Conservation (phyloP, 2,888 invertebrate genomes). For the Thecocarcelia acutangulata region DNA sequence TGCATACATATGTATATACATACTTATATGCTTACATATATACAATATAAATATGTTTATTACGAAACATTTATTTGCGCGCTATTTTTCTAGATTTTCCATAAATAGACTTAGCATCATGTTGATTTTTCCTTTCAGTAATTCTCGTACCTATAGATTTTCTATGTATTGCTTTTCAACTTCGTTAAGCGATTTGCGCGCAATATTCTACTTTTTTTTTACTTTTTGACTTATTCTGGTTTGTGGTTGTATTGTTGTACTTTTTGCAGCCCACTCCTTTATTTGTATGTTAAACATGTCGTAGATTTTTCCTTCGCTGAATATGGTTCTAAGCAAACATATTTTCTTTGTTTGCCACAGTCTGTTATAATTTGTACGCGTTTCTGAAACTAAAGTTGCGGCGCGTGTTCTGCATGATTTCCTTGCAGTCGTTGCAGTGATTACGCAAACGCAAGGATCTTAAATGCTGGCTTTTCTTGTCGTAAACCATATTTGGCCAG, state of each 20-base stretch:
- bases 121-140: slow-evolving; percentile 64
- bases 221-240: slow-evolving; percentile 17
- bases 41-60: neutral
- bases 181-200: slow-evolving; percentile 66
- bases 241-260: slow-evolving; percentile 24
- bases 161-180: slow-evolving; percentile 1
- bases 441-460: neutral
- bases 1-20: too few relatives aligned
- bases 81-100: slow-evolving; percentile 65
- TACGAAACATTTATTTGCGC: slow-evolving; percentile 35
- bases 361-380: neutral
- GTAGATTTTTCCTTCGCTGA: neutral
- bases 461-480: neutral
- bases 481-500: slow-evolving; percentile 35
- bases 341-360: slow-evolving; percentile 4
- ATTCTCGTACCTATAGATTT: too few relatives aligned
- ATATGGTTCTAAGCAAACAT: slow-evolving; percentile 36
- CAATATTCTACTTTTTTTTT: slow-evolving; percentile 43
- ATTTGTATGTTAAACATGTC: slow-evolving; percentile 19
- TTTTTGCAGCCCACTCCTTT: slow-evolving; percentile 59
- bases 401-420: slow-evolving; percentile 54
- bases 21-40: too few relatives aligned
- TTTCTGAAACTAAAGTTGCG: slow-evolving; percentile 31
- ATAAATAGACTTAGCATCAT: slow-evolving; percentile 60
- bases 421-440: neutral